A percentile compares a stretch with the other conserved stretches of the same genome.
These are phyloP conservation scores for Pachyseris speciosa DNA, from an alignment of 64 coral and sea anemone genomes.

Conservation along the genomic window DNA sequence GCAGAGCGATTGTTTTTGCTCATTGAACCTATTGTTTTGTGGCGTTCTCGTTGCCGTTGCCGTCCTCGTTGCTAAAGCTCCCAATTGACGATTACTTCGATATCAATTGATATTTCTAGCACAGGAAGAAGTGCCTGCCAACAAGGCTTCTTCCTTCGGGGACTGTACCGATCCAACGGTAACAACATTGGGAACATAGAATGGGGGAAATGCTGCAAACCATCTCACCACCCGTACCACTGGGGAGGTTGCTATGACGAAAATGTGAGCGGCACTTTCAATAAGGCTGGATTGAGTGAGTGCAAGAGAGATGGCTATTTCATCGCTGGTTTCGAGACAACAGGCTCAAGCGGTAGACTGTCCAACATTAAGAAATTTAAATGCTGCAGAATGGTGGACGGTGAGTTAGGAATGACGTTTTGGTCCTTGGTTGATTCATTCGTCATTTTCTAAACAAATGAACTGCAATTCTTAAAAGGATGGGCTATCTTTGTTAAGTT, in stretches of 20 bases:
- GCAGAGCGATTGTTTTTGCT: too few species aligned
- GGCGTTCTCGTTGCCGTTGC: too few species aligned
- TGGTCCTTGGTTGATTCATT: too few species aligned
- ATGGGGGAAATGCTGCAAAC: slow-evolving; percentile 45
- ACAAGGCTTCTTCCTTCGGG: slow-evolving; percentile 28
- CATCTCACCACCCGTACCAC: slow-evolving; percentile 16
- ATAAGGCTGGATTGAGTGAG: slow-evolving; percentile 16
- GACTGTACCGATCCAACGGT: slow-evolving; percentile 30
- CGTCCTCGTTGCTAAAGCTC: too few species aligned
- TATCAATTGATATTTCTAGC: not conserved
- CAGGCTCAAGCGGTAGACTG: not conserved
- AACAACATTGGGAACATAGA: slow-evolving; percentile 14
- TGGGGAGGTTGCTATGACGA: not conserved
- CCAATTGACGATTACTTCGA: too few species aligned
- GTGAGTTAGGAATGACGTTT: not conserved
- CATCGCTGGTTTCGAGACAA: not conserved
- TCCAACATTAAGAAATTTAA: slow-evolving; percentile 30
- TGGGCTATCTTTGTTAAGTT: too few species aligned
- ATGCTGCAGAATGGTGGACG: slow-evolving; percentile 35
- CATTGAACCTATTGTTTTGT: too few species aligned
- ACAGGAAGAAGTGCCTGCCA: slow-evolving; percentile 36
- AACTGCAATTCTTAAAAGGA: too few species aligned
- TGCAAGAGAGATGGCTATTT: slow-evolving; percentile 10
- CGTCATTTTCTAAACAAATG: too few species aligned
- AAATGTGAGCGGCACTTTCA: not conserved